Conservation (phyloP, 2,888 invertebrate genomes). For the Chrysotoxum bicinctum region DNA sequence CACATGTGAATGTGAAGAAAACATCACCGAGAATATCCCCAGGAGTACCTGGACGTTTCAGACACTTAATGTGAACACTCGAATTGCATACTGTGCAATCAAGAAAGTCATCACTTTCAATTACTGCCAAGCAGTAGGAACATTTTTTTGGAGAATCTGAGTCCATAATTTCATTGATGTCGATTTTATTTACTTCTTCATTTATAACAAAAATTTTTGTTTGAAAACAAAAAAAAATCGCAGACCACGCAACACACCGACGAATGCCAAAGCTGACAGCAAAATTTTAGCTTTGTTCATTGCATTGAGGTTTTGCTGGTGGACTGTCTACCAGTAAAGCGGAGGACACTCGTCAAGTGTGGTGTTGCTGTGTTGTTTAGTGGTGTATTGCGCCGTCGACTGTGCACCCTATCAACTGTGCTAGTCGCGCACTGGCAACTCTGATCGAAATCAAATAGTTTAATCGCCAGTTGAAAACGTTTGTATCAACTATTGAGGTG, state of each 20-base stretch:
- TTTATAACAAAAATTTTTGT: background rate
- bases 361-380: too few species aligned
- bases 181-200: background rate
- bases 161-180: slow-evolving; percentile 22
- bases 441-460: too few species aligned
- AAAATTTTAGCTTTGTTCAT: background rate
- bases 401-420: too few species aligned
- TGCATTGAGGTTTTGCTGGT: too few species aligned
- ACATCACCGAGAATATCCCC: slow-evolving; percentile 89
- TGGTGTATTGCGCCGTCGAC: too few species aligned
- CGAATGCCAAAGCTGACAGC: background rate
- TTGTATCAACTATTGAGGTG: too few species aligned
- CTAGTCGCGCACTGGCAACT: too few species aligned
- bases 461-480: too few species aligned
- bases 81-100: slow-evolving; percentile 84
- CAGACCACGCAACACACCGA: background rate
- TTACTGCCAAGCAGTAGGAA: slow-evolving; percentile 70
- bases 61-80: slow-evolving; percentile 86
- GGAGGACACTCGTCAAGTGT: too few species aligned
- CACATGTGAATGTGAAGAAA: slow-evolving; percentile 88
- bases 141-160: slow-evolving; percentile 57
- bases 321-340: too few species aligned
- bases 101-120: slow-evolving; percentile 82
- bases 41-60: slow-evolving; percentile 86
- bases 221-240: background rate